Conservation (phyloP, 2,888 invertebrate species). For the Coelopa pilipes region DNA sequence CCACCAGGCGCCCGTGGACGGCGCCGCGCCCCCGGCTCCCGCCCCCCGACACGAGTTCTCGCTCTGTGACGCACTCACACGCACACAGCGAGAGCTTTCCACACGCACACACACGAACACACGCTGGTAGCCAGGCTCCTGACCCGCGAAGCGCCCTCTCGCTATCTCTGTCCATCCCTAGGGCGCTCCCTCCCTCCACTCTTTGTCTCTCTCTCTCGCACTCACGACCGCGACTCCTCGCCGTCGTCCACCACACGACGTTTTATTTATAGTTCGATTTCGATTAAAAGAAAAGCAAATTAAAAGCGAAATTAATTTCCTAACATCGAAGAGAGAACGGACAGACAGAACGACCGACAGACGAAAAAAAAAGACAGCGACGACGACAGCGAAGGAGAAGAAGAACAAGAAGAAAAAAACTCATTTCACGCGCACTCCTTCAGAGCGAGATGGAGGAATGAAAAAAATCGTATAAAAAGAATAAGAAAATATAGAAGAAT, state of each 20-base stretch:
- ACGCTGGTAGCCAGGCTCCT: not conserved
- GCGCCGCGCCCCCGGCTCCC: not conserved
- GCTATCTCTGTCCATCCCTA: not conserved
- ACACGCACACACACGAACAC: constrained; percentile 1
- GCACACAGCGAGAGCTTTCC: constrained; percentile 3
- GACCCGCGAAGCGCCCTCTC: too few species aligned
- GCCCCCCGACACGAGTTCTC: too few species aligned
- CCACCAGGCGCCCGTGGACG: not conserved
- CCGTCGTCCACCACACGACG: not conserved
- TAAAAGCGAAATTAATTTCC: not conserved
- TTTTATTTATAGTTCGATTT: constrained; percentile 5
- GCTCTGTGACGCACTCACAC: constrained; percentile 1
- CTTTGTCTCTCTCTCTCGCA: not conserved
- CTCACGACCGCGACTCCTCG: not conserved
- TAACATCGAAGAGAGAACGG: too few species aligned
- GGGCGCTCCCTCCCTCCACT: not conserved
- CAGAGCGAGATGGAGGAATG: too few species aligned
- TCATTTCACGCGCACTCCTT: too few species aligned
- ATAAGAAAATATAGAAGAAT: too few species aligned
- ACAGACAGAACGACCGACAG: too few species aligned
- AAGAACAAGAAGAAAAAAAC: too few species aligned
- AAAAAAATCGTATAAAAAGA: too few species aligned
- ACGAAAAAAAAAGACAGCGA: too few species aligned
- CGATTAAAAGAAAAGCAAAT: not conserved
- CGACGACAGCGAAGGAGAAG: too few species aligned